Evolutionary conservation across 1,140 invertebrate species (phyloP).

Genomic region (Rhagoletis pomonella): DNA sequence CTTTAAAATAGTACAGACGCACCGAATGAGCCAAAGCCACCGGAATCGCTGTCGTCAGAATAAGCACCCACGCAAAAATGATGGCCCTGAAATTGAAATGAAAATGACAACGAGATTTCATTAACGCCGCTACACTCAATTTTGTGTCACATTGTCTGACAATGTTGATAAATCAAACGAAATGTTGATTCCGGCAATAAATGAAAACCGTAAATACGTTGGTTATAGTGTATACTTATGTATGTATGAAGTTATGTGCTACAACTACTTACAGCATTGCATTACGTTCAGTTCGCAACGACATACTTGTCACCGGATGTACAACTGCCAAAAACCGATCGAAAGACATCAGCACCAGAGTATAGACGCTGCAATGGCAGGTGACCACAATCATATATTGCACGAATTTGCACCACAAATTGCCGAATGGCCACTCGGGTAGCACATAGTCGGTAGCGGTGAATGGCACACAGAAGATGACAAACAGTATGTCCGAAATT

Average conservation of each 20-base stretch:
- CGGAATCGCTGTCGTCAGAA: slow-evolving; percentile 84
- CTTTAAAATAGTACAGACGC: slow-evolving; percentile 79
- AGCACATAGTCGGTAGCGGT: slow-evolving; percentile 87
- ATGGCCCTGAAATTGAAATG: slow-evolving; percentile 79
- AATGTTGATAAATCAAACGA: too few species aligned
- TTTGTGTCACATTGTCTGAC: not conserved
- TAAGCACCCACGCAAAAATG: slow-evolving; percentile 86
- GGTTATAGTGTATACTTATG: not conserved
- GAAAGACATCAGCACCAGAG: slow-evolving; percentile 90
- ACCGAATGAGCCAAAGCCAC: slow-evolving; percentile 88
- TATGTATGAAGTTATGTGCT: not conserved
- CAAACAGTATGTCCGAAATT: slow-evolving; percentile 93
- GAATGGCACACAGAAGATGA: slow-evolving; percentile 90
- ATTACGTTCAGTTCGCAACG: slow-evolving; percentile 89
- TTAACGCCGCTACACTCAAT: not conserved
- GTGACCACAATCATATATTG: slow-evolving; percentile 92
- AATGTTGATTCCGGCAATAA: too few species aligned
- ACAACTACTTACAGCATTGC: slow-evolving; percentile 76
- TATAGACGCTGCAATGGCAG: slow-evolving; percentile 83
- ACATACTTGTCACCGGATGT: slow-evolving; percentile 93
- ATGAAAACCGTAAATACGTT: not conserved
- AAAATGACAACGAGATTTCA: not conserved
- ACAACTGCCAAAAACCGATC: slow-evolving; percentile 97
- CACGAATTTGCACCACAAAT: slow-evolving; percentile 92
- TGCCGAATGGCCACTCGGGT: slow-evolving; percentile 92